Base-by-base conservation (phyloP, 2,113 vertebrate genomes). In the Alosa alosa region DNA sequence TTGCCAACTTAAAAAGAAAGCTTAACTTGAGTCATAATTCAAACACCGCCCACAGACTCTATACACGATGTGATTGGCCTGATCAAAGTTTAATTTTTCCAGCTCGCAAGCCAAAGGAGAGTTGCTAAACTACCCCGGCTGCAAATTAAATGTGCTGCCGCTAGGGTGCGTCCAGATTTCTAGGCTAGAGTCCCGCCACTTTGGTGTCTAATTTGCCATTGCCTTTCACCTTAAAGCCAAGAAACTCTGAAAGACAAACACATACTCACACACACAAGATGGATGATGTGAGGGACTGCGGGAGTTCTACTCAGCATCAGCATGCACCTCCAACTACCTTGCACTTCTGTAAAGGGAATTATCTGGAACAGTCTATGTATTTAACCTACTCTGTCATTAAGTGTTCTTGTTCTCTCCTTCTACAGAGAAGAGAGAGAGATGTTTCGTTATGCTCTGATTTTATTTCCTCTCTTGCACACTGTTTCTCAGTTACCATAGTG, bases 191-290 rank as follows among this genome's bases (percentile, higher is more conserved):
- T 31, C 31, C 31, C 1, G 1, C 31, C 41, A 44, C 4, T 44
- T 44, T 4, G 41, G 41, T 44, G 41, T 44, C 41, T 44, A 44
- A 44, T 44, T 44, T 44, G 41, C 41, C 41, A 4, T 44, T 44
- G 41, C 41, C 41, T 44, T 44, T 44, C 41, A 44, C 41, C 41
- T 44, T 44, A 44, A 44, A 44, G 41, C 41, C 41, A 44, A 44
- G 41, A 44, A 44, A 44, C 45, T 0, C 60, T 50, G 41, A 22
- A 82, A 84, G 82, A 44, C 72, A 55, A 3, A 90, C 72, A 90
- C 83, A 64, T 82, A 83, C 31, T 82, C n/a, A 57, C 45, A 84
- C 52, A 46, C 75, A 25, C 6, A 15, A 41, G 2, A 17, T 17
- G 13, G 36, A 78, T 15, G 64, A 11, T 39, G 20, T 15, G 13